phyloP scores from a whole-genome alignment of 2,113 vertebrate species.

The Furnarius figulus region DNA sequence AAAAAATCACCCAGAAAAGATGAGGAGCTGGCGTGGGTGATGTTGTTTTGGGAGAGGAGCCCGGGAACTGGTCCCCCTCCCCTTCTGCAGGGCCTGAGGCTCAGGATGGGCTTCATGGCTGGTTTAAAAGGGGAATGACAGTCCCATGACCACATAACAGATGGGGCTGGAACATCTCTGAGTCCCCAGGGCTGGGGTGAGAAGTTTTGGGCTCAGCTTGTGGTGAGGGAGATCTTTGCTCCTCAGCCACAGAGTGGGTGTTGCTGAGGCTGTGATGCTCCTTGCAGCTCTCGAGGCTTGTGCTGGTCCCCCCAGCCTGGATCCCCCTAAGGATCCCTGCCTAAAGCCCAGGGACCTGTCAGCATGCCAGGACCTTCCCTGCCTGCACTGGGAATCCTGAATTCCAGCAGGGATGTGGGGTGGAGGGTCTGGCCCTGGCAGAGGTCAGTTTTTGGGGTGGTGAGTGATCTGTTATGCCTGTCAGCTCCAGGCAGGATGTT shows the following conservation, averaged over 20 bases:
- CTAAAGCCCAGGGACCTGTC: background rate
- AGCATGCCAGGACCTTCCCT: background rate
- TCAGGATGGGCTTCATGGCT: background rate
- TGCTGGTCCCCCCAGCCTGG: rapidly evolving
- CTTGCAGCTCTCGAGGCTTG: background rate
- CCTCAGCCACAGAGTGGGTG: background rate
- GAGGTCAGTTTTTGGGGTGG: background rate
- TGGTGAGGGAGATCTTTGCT: background rate
- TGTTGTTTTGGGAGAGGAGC: background rate
- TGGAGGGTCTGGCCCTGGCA: background rate
- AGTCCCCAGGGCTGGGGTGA: background rate
- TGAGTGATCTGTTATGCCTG: background rate
- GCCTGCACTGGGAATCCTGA: background rate
- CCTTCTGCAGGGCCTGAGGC: background rate
- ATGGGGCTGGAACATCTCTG: background rate
- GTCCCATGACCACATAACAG: background rate
- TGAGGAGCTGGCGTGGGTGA: rapidly evolving
- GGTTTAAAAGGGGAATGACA: background rate
- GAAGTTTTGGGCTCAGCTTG: background rate
- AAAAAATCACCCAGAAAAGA: background rate
- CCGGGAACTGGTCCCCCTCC: background rate
- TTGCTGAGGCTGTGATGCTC: background rate
- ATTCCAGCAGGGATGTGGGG: background rate
- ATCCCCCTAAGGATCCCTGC: background rate
- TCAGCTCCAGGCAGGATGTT: background rate